Evolutionary conservation across 2,888 invertebrate species (phyloP), one percentile per base, ranked within the genome.

Genomic region (Trachelus tabidus): DNA sequence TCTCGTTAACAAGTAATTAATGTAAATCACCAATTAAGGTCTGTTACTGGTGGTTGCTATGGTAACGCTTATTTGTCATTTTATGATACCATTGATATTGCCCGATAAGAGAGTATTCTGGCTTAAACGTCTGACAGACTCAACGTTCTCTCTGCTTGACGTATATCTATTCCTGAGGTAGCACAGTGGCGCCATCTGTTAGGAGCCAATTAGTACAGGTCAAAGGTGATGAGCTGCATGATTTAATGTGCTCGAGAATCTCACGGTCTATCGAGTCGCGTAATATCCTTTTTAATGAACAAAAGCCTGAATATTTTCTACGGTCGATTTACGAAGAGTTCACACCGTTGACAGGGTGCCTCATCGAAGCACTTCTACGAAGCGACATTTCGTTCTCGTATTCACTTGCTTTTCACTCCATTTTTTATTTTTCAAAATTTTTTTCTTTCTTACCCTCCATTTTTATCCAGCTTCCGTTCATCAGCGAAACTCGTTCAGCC

Each of bases 141-240:
- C 4, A 6, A 40, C 15, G 15, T 12, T 23, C 23, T 2, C 9
- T 56, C 23, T 56, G 23, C 9, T 9, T 56, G 23, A 56, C 9
- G 6, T 23, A 2, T 2, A 9, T 56, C 56, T 23, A 2, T 23
- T 15, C 23, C 23, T 23, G 56, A 56, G 56, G 9, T 23, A 2
- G 56, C 6, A 74, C 37, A 74, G 31, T 30, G 31, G 74, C 34
- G 74, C 74, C 74, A 74, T 37, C 74, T 74, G 74, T 34, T 23
- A 30, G 6, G 15, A 23, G 74, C 74, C 37, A 74, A 74, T 74
- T 74, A 74, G 74, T 3, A 11, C n/a, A 12, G 74, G 35, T 37
- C 74, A 34, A 74, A 74, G 74, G 74, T 34, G 74, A 74, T 35
- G 30, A 30, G 74, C 23, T 30, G 34, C 37, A 34, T 74, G 35